These are phyloP conservation scores for Cyphomyrmex costatus DNA, from an alignment of 1,140 invertebrate species.

Conservation along the genomic window DNA sequence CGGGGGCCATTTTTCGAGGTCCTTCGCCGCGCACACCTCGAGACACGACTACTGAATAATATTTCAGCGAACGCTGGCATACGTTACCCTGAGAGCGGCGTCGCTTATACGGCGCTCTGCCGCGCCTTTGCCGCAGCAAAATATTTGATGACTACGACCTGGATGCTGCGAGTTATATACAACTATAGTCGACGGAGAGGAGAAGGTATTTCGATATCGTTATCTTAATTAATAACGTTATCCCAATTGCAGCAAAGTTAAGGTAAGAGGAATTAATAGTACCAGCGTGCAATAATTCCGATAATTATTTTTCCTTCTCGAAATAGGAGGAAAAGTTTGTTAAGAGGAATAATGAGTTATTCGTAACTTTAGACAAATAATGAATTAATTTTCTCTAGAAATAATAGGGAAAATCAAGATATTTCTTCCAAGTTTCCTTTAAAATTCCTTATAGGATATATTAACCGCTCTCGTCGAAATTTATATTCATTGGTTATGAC, in stretches of 20 bases:
- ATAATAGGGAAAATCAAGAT: neutral
- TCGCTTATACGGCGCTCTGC: slow-evolving; percentile 65
- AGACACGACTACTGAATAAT: slow-evolving; percentile 66
- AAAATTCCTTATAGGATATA: neutral
- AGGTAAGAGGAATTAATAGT: neutral
- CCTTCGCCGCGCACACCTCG: slow-evolving; percentile 23
- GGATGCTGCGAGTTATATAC: slow-evolving; percentile 32
- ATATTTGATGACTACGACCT: slow-evolving; percentile 60
- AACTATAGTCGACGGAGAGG: neutral
- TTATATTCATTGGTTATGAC: slow-evolving; percentile 8
- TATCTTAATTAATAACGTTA: slow-evolving; percentile 37
- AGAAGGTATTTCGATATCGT: slow-evolving; percentile 17
- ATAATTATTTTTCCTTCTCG: neutral
- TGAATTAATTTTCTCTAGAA: neutral
- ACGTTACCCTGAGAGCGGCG: slow-evolving; percentile 77
- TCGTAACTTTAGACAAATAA: neutral
- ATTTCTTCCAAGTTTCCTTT: neutral
- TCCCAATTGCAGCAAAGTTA: neutral
- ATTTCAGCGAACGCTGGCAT: slow-evolving; percentile 64
- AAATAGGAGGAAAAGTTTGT: neutral
- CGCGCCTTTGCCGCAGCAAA: slow-evolving; percentile 55
- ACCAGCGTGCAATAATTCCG: neutral
- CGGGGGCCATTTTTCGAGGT: slow-evolving; percentile 54
- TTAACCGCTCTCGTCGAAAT: neutral
- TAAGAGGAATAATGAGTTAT: neutral